Conservation (phyloP, 2,888 invertebrate species). For the Volucella inflata region DNA sequence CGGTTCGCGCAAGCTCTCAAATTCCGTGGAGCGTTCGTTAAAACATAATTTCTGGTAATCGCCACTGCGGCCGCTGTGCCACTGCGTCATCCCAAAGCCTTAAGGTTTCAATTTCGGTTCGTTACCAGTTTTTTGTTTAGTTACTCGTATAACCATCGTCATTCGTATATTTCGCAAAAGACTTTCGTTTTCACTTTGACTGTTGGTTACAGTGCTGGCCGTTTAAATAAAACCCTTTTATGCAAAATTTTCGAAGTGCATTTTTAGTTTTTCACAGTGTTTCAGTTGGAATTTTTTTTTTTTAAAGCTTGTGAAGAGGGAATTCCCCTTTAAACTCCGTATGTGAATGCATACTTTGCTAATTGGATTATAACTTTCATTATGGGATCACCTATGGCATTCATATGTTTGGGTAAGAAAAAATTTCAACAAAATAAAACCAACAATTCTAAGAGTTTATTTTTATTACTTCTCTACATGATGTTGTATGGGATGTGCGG, state of each 20-base stretch:
- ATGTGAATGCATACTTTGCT: slow-evolving; percentile 55
- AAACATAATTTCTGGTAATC: slow-evolving; percentile 51
- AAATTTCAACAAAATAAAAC: neutral
- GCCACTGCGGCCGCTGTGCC: slow-evolving; percentile 1
- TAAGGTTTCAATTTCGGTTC: slow-evolving; percentile 5
- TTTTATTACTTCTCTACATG: neutral
- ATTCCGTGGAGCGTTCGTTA: slow-evolving; percentile 25
- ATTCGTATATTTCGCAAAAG: slow-evolving; percentile 53
- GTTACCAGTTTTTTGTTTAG: neutral
- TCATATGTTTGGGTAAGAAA: slow-evolving; percentile 65
- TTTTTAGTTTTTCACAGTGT: neutral
- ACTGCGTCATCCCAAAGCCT: neutral
- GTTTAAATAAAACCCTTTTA: slow-evolving; percentile 13
- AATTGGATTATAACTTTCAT: slow-evolving; percentile 71
- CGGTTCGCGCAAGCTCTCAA: slow-evolving; percentile 21
- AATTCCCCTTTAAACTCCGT: slow-evolving; percentile 24
- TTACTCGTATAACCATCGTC: neutral
- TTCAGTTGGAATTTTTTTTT: neutral
- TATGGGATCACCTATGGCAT: slow-evolving; percentile 57
- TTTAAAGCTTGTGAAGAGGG: slow-evolving; percentile 24
- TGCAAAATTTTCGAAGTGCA: neutral
- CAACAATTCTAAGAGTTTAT: slow-evolving; percentile 10
- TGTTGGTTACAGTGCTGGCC: slow-evolving; percentile 20
- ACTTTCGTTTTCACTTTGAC: slow-evolving; percentile 67
- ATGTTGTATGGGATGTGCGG: neutral